These are phyloP conservation scores for Oreocharis arfaki DNA, from an alignment of 2,113 vertebrate genomes.

Conservation along the genomic window DNA sequence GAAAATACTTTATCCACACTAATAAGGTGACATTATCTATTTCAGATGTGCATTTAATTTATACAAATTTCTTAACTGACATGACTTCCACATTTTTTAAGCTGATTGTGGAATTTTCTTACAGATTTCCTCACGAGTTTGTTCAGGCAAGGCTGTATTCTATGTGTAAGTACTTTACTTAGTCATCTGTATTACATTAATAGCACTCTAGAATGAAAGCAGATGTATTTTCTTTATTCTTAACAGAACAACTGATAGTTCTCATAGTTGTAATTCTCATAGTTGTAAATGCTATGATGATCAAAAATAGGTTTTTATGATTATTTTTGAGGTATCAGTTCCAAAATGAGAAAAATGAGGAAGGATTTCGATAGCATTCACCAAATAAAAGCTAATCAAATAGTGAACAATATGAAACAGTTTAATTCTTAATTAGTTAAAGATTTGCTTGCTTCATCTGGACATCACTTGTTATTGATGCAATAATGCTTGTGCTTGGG, in stretches of 20 bases:
- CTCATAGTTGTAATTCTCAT: neutral
- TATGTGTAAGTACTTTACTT: neutral
- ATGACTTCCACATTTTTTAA: neutral
- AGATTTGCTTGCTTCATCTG: neutral
- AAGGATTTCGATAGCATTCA: neutral
- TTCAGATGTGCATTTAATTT: neutral
- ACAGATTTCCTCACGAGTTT: neutral
- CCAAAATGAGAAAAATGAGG: neutral
- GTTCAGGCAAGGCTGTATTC: neutral
- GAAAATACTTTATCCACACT: neutral
- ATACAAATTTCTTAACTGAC: neutral
- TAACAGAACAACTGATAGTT: neutral
- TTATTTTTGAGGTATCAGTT: neutral
- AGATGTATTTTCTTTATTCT: neutral
- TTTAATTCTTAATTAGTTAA: slow-evolving; percentile 23
- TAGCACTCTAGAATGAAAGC: neutral
- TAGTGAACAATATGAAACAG: neutral
- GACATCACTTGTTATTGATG: neutral
- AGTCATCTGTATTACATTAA: neutral
- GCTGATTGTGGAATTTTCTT: neutral
- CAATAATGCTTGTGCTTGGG: neutral
- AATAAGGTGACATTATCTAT: neutral
- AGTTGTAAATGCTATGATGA: neutral
- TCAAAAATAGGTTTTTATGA: neutral
- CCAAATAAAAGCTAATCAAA: neutral